Conservation (phyloP, 2,888 invertebrate species). For the Serripes groenlandicus region DNA sequence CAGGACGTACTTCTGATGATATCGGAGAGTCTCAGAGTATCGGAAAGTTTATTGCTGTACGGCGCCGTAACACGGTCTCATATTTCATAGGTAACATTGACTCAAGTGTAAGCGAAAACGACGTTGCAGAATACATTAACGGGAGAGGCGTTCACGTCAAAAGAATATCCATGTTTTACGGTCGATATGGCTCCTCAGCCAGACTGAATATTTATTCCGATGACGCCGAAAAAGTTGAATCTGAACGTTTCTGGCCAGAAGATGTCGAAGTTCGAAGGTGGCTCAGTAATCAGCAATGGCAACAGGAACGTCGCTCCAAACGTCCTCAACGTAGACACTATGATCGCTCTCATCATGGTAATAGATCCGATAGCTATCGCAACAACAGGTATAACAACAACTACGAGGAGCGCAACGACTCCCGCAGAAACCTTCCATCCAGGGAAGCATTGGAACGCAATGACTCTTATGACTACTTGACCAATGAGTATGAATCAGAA, state of each 20-base stretch:
- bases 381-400: too few relatives aligned
- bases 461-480: too few relatives aligned
- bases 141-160: neutral
- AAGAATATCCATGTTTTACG: neutral
- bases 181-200: neutral
- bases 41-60: conserved; percentile 5
- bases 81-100: conserved; percentile 17
- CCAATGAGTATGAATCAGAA: too few relatives aligned
- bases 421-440: too few relatives aligned
- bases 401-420: too few relatives aligned
- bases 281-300: too few relatives aligned
- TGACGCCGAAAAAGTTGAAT: neutral
- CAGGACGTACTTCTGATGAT: neutral
- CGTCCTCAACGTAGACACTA: too few relatives aligned
- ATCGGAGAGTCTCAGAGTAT: neutral
- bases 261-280: conserved; percentile 2
- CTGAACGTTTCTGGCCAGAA: neutral
- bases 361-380: too few relatives aligned
- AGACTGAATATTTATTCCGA: neutral
- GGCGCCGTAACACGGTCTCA: neutral
- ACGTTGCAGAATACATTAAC: neutral
- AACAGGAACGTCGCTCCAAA: too few relatives aligned
- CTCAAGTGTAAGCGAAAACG: neutral
- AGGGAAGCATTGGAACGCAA: too few relatives aligned
- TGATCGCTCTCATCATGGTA: too few relatives aligned